A percentile compares a stretch with the other conserved stretches of the same genome.
Conservation (phyloP, 2,113 vertebrate species). For the Saccopteryx leptura region DNA sequence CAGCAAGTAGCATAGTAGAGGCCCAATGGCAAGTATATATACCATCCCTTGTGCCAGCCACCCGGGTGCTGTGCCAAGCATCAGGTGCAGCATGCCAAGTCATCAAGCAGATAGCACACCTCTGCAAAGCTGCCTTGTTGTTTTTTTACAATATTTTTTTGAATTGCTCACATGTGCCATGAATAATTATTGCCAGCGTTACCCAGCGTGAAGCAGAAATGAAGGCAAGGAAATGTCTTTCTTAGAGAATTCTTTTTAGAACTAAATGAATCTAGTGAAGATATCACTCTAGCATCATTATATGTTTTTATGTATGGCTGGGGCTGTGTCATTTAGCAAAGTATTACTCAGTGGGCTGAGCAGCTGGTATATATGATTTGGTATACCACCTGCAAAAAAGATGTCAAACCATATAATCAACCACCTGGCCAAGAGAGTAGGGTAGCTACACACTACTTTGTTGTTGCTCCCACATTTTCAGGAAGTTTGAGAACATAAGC, state of each 20-base stretch:
- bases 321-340: conserved; percentile 88
- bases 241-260: conserved; percentile 82
- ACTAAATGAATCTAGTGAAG: conserved; percentile 82
- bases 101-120: conserved; percentile 77
- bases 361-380: conserved; percentile 89
- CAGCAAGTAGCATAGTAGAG: conserved; percentile 74
- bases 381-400: conserved; percentile 90
- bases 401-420: conserved; percentile 89
- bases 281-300: conserved; percentile 84
- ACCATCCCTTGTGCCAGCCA: conserved; percentile 83
- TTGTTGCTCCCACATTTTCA: conserved; percentile 84
- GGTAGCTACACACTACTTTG: conserved; percentile 85
- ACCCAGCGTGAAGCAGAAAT: conserved; percentile 80
- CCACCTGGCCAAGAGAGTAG: conserved; percentile 88
- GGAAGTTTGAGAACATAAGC: conserved; percentile 83
- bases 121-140: conserved; percentile 82
- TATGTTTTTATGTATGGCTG: conserved; percentile 84
- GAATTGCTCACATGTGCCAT: conserved; percentile 77
- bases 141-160: conserved; percentile 80
- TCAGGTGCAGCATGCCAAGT: conserved; percentile 85
- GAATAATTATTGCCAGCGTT: conserved; percentile 80
- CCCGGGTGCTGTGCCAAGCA: conserved; percentile 83
- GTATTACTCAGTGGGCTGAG: conserved; percentile 86
- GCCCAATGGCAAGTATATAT: conserved; percentile 81
- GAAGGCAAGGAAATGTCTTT: conserved; percentile 79